Base-by-base conservation (phyloP, 2,113 vertebrate species). In the Eurypyga helias region DNA sequence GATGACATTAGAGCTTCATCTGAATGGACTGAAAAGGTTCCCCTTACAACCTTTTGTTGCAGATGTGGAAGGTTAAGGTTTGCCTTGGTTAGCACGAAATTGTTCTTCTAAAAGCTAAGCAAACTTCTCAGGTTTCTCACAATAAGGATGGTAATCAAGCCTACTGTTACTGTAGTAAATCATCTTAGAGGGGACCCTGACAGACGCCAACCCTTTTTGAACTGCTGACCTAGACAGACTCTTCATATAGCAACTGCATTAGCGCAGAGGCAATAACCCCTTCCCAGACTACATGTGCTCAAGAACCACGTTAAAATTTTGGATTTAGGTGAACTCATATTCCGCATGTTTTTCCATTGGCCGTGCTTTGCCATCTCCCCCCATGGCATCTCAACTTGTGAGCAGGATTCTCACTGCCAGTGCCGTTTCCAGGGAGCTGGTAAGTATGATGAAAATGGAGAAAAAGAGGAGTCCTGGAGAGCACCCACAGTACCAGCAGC, bases 311-410 rank as follows among this genome's bases (percentile, higher is more conserved):
- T 34, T 11, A 41, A 48, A 9, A 2, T 28, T 57, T 24, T 61
- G 31, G 48, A 62, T 60, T 0, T 0, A 15, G 34, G 2, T 21
- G 33, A 48, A 9, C 21, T 16, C 31, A 11, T 3, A 21, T 4
- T 61, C 46, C 25, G 64, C 26, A 13, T 2, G 2, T 20, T 76
- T 89, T 13, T 49, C 52, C 36, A 8, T 26, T 31, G 26, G 7
- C 14, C 46, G 38, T 13, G 26, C 52, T 80, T 29, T 61, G 38
- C 45, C 48, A 28, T 43, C 6, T 71, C 24, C 62, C 18, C 69
- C 57, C 3, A 10, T 7, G 26, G 17, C 66, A 17, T 16, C 65
- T 46, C 0, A 0, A 0, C 55, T 1, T 34, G 7, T 25, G 41
- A 52, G 33, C 57, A 76, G 76, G 23, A 6, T 17, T 60, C 45